Percentiles rank a stretch among this genome's conserved stretches.
These are phyloP conservation scores for Lipotes vexillifer DNA, from an alignment of 2,113 vertebrate genomes.

Conservation along the genomic window DNA sequence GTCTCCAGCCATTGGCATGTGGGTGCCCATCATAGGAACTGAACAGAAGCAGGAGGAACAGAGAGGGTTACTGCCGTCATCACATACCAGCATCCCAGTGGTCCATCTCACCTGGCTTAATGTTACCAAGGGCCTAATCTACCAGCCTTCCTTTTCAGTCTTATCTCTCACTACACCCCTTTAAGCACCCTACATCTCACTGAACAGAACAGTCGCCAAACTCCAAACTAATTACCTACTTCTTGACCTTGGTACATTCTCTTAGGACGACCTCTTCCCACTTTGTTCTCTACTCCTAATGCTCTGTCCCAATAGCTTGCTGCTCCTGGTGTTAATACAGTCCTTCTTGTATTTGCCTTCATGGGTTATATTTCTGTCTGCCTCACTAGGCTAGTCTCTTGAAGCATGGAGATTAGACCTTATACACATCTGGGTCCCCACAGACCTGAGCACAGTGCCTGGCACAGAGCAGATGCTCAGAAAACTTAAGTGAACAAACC, in stretches of 20 bases:
- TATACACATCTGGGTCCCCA: not conserved
- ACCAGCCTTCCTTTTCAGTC: not conserved
- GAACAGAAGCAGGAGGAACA: conserved; percentile 80
- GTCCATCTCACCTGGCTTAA: not conserved
- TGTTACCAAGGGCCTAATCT: not conserved
- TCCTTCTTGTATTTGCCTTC: not conserved
- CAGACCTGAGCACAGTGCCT: not conserved
- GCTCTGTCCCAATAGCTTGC: not conserved
- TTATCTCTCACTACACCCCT: not conserved
- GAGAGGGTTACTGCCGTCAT: conserved; percentile 65
- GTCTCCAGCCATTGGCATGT: conserved; percentile 95
- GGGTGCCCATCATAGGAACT: conserved; percentile 98
- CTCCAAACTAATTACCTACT: not conserved
- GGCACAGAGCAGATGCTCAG: not conserved
- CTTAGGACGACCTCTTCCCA: not conserved
- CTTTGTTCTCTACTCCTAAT: not conserved
- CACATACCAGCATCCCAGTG: not conserved
- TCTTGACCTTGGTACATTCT: not conserved
- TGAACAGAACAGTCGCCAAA: not conserved
- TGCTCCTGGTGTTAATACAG: not conserved
- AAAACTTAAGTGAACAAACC: not conserved
- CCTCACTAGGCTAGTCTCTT: not conserved
- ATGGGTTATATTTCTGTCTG: not conserved
- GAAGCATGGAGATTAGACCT: not conserved
- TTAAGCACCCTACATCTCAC: not conserved